Evolutionary conservation across 2,797 vertebrate species (phyloP).

Genomic region (Microhierax caerulescens): DNA sequence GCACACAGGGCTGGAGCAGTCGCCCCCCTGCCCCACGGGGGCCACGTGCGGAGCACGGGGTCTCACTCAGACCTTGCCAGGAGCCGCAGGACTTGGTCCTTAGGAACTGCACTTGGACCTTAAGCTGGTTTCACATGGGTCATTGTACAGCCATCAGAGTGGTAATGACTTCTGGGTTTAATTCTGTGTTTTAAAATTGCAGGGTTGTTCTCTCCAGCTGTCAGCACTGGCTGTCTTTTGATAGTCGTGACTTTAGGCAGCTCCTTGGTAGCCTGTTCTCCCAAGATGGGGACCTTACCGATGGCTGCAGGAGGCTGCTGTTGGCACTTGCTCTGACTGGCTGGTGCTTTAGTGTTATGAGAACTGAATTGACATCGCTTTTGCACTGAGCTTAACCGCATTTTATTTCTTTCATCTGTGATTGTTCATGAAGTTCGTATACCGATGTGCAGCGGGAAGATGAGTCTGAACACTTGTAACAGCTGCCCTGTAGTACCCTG

Average conservation of each 20-base stretch:
- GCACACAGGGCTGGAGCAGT: neutral
- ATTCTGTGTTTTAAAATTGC: neutral
- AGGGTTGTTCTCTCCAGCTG: neutral
- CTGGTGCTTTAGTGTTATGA: neutral
- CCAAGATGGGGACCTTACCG: neutral
- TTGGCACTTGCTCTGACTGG: neutral
- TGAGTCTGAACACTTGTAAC: neutral
- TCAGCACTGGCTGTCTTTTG: neutral
- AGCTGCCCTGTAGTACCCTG: neutral
- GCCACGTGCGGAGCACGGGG: accelerated
- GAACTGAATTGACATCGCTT: neutral
- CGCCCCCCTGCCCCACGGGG: accelerated
- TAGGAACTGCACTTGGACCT: neutral
- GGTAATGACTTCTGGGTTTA: neutral
- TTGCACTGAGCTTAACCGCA: neutral
- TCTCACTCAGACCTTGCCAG: no score
- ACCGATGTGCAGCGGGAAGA: neutral
- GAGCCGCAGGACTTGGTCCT: neutral
- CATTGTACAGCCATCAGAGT: neutral
- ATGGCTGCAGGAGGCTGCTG: neutral
- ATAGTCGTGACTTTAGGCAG: neutral
- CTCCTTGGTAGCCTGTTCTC: neutral
- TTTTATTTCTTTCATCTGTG: neutral
- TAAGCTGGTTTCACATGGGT: neutral
- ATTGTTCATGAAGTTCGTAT: neutral